Conservation (phyloP, 2,888 invertebrate species). For the Meteorus cinctellus region DNA sequence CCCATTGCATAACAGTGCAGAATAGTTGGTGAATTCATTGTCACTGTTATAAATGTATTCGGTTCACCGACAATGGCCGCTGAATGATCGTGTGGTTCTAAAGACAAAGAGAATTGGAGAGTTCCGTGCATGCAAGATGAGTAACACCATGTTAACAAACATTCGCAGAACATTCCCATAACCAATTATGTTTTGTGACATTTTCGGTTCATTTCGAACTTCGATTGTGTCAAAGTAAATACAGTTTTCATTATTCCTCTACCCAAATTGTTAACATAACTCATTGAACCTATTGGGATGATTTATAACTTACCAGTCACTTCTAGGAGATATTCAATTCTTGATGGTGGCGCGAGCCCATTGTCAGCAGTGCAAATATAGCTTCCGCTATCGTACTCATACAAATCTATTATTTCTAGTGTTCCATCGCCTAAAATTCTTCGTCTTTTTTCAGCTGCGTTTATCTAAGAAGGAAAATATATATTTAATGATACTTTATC, state of each 20-base stretch:
- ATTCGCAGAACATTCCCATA: constrained; percentile 6
- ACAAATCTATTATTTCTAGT: constrained; percentile 87
- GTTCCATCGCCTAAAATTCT: constrained; percentile 83
- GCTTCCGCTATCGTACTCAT: constrained; percentile 86
- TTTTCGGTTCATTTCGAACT: neutral
- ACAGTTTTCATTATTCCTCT: neutral
- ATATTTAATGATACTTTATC: neutral
- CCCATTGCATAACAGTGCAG: constrained; percentile 89
- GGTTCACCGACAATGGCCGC: constrained; percentile 82
- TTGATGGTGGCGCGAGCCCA: constrained; percentile 80
- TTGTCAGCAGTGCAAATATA: constrained; percentile 92
- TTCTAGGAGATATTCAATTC: constrained; percentile 81
- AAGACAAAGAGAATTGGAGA: constrained; percentile 54
- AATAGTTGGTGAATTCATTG: constrained; percentile 81
- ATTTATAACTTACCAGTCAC: constrained; percentile 81
- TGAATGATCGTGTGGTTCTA: constrained; percentile 77
- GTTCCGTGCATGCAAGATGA: constrained; percentile 32
- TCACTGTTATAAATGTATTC: constrained; percentile 80
- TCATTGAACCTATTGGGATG: neutral
- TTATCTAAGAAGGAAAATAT: constrained; percentile 77
- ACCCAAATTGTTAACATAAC: neutral
- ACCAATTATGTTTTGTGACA: neutral
- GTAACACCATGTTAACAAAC: constrained; percentile 27
- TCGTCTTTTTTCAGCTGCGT: constrained; percentile 82
- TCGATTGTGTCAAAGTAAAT: neutral